phyloP scores from a whole-genome alignment of 2,113 vertebrate genomes.

The Corydoras sp. region DNA sequence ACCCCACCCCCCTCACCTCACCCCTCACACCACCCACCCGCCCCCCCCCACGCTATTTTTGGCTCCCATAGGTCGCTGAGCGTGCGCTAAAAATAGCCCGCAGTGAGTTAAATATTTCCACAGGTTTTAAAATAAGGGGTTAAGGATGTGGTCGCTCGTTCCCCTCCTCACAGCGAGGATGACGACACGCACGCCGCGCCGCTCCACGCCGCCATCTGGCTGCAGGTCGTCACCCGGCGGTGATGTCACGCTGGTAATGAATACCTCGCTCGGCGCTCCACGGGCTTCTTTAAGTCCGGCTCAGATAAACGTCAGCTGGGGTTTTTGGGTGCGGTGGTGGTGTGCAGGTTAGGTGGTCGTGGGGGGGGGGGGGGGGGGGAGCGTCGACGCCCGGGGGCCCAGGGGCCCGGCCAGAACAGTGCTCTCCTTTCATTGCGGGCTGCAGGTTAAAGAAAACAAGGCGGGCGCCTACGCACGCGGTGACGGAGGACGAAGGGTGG shows the following conservation, averaged over 20 bases:
- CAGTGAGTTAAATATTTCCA: constrained; percentile 23
- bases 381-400: no score
- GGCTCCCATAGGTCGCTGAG: constrained; percentile 13
- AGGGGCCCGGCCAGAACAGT: no score
- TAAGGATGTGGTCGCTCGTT: constrained; percentile 14
- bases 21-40: no score
- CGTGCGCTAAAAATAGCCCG: constrained; percentile 28
- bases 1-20: not conserved
- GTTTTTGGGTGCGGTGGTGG: no score
- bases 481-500: constrained; percentile 27
- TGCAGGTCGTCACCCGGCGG: no score
- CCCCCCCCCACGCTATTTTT: constrained; percentile 19
- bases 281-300: no score
- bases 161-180: not conserved
- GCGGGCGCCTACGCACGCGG: constrained; percentile 17
- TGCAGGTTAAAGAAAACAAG: constrained; percentile 28
- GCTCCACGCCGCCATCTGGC: no score
- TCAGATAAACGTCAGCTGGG: not conserved
- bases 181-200: not conserved
- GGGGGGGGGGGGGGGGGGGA: no score
- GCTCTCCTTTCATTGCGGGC: constrained; percentile 27
- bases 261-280: no score
- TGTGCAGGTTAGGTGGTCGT: not conserved
- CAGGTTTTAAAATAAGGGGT: constrained; percentile 7
- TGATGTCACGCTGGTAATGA: no score